phyloP scores from a whole-genome alignment of 1,140 invertebrate species.

The Drosophila novamexicana region DNA sequence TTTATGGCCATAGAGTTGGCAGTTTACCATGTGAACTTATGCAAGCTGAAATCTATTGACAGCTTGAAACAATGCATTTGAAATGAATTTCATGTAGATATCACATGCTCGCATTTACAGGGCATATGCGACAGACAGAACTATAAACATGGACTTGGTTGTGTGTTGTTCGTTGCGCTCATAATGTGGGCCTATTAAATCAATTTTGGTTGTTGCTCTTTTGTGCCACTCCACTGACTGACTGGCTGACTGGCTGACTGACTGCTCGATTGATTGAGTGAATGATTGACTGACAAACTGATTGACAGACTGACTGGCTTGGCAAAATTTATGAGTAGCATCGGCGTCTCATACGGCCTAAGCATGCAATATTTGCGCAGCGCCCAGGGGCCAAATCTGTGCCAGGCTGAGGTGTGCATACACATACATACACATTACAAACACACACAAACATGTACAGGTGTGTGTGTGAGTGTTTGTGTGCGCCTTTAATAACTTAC shows the following conservation, averaged over 20 bases:
- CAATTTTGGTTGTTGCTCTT: constrained; percentile 74
- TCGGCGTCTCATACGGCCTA: constrained; percentile 22
- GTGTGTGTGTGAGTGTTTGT: constrained; percentile 8
- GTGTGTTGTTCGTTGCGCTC: constrained; percentile 30
- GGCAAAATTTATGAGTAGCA: constrained; percentile 5
- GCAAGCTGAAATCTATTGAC: constrained; percentile 38
- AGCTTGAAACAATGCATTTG: constrained; percentile 40
- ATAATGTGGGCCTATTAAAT: constrained; percentile 74
- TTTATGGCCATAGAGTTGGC: constrained; percentile 25
- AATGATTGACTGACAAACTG: constrained; percentile 7
- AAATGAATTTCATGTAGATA: constrained; percentile 23
- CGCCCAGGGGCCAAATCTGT: constrained; percentile 42
- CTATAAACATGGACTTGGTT: constrained; percentile 11
- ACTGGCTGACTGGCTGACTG: constrained; percentile 33
- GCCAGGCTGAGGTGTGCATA: constrained; percentile 14
- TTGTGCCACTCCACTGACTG: constrained; percentile 63
- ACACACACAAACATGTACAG: neutral
- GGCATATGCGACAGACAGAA: neutral
- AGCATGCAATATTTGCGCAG: constrained; percentile 63
- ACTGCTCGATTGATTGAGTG: constrained; percentile 21
- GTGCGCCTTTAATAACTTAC: constrained; percentile 58
- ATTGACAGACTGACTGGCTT: constrained; percentile 15
- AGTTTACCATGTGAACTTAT: neutral
- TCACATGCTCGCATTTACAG: constrained; percentile 20
- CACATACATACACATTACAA: neutral